A percentile compares a stretch with the other conserved stretches of the same genome.
phyloP scores from a whole-genome alignment of 2,888 invertebrate genomes.

The Leucoma salicis region DNA sequence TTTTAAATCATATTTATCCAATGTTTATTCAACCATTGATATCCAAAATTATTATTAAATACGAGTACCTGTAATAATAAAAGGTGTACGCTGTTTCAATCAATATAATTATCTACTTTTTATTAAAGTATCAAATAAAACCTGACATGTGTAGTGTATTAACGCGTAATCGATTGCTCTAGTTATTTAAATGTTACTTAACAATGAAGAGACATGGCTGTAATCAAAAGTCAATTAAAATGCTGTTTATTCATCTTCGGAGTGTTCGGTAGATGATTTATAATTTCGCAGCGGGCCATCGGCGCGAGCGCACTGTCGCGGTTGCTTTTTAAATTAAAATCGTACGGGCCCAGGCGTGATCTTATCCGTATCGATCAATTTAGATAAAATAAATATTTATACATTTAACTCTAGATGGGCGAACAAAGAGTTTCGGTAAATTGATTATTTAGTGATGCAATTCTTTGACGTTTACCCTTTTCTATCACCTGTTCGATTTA shows the following conservation, averaged over 20 bases:
- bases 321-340: slow-evolving; percentile 77
- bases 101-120: neutral
- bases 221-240: slow-evolving; percentile 79
- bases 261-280: slow-evolving; percentile 65
- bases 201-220: slow-evolving; percentile 64
- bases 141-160: slow-evolving; percentile 15
- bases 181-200: slow-evolving; percentile 49
- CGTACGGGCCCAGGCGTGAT: slow-evolving; percentile 72
- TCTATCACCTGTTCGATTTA: slow-evolving; percentile 62
- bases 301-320: slow-evolving; percentile 70
- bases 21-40: too few relatives aligned
- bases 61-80: too few relatives aligned
- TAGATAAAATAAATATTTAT: slow-evolving; percentile 83
- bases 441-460: slow-evolving; percentile 73
- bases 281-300: slow-evolving; percentile 77
- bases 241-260: slow-evolving; percentile 72
- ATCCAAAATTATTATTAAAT: too few relatives aligned
- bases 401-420: slow-evolving; percentile 73
- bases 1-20: too few relatives aligned
- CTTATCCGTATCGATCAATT: slow-evolving; percentile 80
- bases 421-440: slow-evolving; percentile 77
- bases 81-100: neutral
- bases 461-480: slow-evolving; percentile 60
- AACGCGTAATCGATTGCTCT: slow-evolving; percentile 49
- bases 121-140: slow-evolving; percentile 9